These are phyloP conservation scores for Murina feae DNA, from an alignment of 2,113 vertebrate species.

Conservation along the genomic window DNA sequence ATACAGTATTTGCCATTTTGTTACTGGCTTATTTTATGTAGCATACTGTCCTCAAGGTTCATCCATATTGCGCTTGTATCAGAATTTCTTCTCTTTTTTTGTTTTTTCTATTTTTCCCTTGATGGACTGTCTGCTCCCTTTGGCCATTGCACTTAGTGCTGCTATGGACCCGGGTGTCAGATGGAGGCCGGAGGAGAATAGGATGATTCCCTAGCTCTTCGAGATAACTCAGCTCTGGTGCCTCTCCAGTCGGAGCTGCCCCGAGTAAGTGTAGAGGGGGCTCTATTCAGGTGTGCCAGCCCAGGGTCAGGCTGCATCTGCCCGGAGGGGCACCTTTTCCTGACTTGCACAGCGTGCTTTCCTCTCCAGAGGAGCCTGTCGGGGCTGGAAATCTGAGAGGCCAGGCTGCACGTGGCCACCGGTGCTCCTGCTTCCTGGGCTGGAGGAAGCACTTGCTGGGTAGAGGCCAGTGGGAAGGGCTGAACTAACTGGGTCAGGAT, in stretches of 20 bases:
- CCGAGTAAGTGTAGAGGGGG: accelerated
- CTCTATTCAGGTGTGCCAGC: accelerated
- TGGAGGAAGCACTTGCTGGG: background rate
- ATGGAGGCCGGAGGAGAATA: background rate
- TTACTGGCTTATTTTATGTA: background rate
- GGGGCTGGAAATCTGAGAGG: background rate
- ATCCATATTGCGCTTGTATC: background rate
- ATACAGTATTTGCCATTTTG: background rate
- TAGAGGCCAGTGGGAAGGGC: background rate
- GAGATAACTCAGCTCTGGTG: too few relatives aligned
- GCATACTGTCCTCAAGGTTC: background rate
- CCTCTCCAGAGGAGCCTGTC: background rate
- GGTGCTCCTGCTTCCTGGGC: background rate
- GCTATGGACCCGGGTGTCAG: background rate
- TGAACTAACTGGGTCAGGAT: background rate
- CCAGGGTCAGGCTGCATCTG: background rate
- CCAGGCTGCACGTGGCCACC: background rate
- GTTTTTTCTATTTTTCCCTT: background rate
- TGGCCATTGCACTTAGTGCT: background rate
- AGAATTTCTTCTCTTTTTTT: background rate
- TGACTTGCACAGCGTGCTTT: background rate
- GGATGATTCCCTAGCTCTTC: background rate
- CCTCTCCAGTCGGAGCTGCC: background rate
- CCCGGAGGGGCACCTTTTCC: background rate
- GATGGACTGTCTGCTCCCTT: background rate